Evolutionary conservation across 2,797 vertebrate genomes (phyloP).

Genomic region (Cryptoblepharus egeriae): DNA sequence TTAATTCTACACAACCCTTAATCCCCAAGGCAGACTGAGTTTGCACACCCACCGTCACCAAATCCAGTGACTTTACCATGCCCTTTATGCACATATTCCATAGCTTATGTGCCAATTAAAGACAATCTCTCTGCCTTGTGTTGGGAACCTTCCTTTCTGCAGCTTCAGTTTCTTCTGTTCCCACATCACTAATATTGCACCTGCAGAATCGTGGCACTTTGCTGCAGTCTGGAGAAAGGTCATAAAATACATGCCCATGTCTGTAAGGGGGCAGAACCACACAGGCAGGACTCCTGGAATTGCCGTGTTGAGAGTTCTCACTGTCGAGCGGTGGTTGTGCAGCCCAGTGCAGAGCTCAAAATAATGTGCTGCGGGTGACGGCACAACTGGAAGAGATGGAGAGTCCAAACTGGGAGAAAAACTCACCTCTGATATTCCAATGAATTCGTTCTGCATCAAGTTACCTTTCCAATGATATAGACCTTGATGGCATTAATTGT

Average conservation of each 20-base stretch:
- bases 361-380: too few relatives aligned
- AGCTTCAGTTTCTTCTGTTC: slow-evolving; percentile 47
- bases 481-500: too few relatives aligned
- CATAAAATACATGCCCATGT: slow-evolving; percentile 62
- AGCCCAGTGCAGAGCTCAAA: too few relatives aligned
- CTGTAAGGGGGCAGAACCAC: slow-evolving; percentile 43
- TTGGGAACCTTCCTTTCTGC: slow-evolving; percentile 35
- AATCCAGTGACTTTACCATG: slow-evolving; percentile 40
- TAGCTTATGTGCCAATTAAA: slow-evolving; percentile 38
- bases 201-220: slow-evolving; percentile 54
- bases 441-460: too few relatives aligned
- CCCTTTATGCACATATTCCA: slow-evolving; percentile 41
- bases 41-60: slow-evolving; percentile 48
- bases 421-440: too few relatives aligned
- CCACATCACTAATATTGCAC: slow-evolving; percentile 36
- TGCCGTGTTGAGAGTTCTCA: slow-evolving; percentile 39
- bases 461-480: too few relatives aligned
- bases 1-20: slow-evolving; percentile 44
- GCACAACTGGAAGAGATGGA: too few relatives aligned
- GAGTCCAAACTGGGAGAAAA: too few relatives aligned
- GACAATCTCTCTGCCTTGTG: slow-evolving; percentile 19
- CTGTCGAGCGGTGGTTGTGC: too few relatives aligned
- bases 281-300: slow-evolving; percentile 19
- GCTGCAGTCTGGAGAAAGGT: slow-evolving; percentile 55
- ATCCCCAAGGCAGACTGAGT: slow-evolving; percentile 50